Evolutionary conservation across 2,888 invertebrate species (phyloP).

Genomic region (Drosophila pseudotalamancana): DNA sequence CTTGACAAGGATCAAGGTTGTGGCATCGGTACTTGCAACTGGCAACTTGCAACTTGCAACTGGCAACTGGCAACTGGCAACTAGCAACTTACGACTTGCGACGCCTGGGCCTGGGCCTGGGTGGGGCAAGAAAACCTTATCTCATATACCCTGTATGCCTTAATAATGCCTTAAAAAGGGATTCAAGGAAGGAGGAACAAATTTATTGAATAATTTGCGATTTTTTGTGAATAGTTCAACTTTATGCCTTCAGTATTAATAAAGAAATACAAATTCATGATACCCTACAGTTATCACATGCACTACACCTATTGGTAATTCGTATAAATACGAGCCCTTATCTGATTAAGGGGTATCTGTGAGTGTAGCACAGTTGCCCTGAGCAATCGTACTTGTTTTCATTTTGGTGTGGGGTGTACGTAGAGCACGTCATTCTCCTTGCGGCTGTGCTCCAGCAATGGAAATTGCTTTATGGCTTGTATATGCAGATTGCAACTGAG

Average conservation of each 20-base stretch:
- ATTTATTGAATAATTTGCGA: no score
- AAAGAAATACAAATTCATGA: no score
- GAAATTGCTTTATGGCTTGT: constrained; percentile 82
- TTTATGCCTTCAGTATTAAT: no score
- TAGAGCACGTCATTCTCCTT: constrained; percentile 47
- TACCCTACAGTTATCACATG: no score
- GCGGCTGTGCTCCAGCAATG: constrained; percentile 65
- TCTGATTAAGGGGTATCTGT: constrained; percentile 1
- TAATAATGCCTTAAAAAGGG: not conserved
- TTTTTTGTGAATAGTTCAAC: no score
- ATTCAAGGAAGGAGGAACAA: no score
- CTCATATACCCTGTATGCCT: constrained; percentile 12
- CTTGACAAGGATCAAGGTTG: constrained; percentile 83
- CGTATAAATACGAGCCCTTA: no score
- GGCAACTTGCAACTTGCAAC: constrained; percentile 22
- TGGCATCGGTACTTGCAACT: constrained; percentile 33
- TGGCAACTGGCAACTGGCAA: constrained; percentile 20
- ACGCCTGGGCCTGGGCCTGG: constrained; percentile 22
- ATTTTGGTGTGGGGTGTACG: constrained; percentile 41
- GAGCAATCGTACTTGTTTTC: not conserved
- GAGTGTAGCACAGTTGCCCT: not conserved
- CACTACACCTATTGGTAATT: no score
- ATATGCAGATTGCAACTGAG: constrained; percentile 80
- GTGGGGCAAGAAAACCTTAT: constrained; percentile 33
- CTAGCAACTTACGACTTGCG: constrained; percentile 16